phyloP scores from a whole-genome alignment of 92 coral and sea anemone species.

The Zoanthus gigantus region DNA sequence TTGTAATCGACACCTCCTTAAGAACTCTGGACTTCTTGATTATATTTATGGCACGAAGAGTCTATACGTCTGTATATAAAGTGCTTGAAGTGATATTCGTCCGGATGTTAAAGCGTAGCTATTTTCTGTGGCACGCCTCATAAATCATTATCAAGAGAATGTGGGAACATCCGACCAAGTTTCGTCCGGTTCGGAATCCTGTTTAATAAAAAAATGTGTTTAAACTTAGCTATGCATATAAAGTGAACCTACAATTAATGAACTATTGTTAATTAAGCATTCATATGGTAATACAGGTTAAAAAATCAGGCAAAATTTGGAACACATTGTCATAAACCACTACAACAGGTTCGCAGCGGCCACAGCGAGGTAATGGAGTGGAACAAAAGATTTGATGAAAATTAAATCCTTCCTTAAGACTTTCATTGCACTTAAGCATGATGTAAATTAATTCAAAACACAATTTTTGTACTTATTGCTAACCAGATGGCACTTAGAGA shows the following conservation, averaged over 20 bases:
- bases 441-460: slow-evolving; percentile 9
- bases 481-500: slow-evolving; percentile 22
- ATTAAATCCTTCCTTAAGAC: not conserved
- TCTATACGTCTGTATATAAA: slow-evolving; percentile 8
- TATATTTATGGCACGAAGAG: slow-evolving; percentile 30
- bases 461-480: not conserved
- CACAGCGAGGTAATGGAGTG: slow-evolving; percentile 29
- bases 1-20: slow-evolving; percentile 55
- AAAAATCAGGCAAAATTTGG: slow-evolving; percentile 33
- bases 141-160: slow-evolving; percentile 29
- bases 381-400: slow-evolving; percentile 24
- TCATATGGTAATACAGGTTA: slow-evolving; percentile 75
- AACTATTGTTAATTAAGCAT: slow-evolving; percentile 57
- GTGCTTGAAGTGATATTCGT: slow-evolving; percentile 11
- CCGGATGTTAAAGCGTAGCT: slow-evolving; percentile 14
- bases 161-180: slow-evolving; percentile 45
- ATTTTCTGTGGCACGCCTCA: slow-evolving; percentile 38
- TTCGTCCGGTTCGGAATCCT: slow-evolving; percentile 51
- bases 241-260: slow-evolving; percentile 75
- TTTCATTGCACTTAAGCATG: not conserved
- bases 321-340: slow-evolving; percentile 35
- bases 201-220: slow-evolving; percentile 48
- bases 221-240: slow-evolving; percentile 70
- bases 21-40: slow-evolving; percentile 45
- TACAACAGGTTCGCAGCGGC: not conserved